Conservation (phyloP, 2,797 vertebrate species). For the Salarias fasciatus region DNA sequence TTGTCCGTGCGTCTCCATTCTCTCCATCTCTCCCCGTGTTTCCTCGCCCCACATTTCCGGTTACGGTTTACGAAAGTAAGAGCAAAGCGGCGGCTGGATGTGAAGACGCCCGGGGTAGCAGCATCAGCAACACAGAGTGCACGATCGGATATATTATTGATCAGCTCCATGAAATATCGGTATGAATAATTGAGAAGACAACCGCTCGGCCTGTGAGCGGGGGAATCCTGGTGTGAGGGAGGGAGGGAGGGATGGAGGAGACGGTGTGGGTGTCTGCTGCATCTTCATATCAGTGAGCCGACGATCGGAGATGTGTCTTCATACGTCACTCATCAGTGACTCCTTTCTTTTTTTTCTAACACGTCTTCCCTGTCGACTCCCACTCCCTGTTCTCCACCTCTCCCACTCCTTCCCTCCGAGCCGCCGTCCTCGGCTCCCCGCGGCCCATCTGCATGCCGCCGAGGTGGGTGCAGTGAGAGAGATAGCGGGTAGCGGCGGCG, state of each 20-base stretch:
- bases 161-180: constrained; percentile 65
- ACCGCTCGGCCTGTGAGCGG: constrained; percentile 46
- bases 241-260: constrained; percentile 26
- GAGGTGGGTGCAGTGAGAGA: constrained; percentile 66
- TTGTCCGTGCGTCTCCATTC: constrained; percentile 23
- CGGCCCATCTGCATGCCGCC: constrained; percentile 73
- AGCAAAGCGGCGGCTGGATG: constrained; percentile 26
- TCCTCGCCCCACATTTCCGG: neutral
- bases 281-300: constrained; percentile 42
- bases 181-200: constrained; percentile 72
- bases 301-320: constrained; percentile 37
- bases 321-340: constrained; percentile 39
- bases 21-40: neutral
- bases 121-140: constrained; percentile 53
- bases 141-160: constrained; percentile 78
- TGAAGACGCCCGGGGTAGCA: constrained; percentile 44
- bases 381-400: constrained; percentile 5
- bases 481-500: constrained; percentile 65
- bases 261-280: constrained; percentile 21
- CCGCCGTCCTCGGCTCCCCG: constrained; percentile 33
- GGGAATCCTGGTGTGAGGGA: constrained; percentile 55
- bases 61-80: constrained; percentile 28
- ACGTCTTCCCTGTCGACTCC: constrained; percentile 22
- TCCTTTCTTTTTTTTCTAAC: constrained; percentile 36
- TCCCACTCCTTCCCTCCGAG: neutral